A percentile compares a stretch with the other conserved stretches of the same genome.
These are phyloP conservation scores for mouse (Mus musculus) DNA, from an alignment of 2,113 vertebrate species.

Conservation along the genomic window DNA sequence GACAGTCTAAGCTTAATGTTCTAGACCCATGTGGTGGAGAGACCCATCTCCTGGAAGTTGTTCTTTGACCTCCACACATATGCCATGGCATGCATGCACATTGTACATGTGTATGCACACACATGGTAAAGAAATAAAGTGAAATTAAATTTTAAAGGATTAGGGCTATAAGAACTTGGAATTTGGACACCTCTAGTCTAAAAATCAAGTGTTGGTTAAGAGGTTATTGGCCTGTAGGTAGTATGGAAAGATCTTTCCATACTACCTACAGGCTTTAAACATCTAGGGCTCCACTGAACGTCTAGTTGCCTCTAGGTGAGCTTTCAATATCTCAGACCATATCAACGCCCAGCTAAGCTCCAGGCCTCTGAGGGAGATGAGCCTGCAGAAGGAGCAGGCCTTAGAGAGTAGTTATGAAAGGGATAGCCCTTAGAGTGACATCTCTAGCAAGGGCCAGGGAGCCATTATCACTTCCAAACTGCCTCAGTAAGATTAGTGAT, in stretches of 20 bases:
- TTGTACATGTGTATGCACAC: neutral
- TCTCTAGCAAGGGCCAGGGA: neutral
- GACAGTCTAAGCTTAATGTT: neutral
- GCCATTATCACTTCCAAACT: rapidly evolving
- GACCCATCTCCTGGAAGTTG: neutral
- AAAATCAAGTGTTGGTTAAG: neutral
- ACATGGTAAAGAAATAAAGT: neutral
- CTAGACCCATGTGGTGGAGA: neutral
- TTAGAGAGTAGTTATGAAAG: neutral
- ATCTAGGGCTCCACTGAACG: neutral
- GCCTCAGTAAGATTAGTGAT: rapidly evolving
- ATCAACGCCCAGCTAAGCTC: neutral
- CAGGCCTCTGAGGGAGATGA: neutral
- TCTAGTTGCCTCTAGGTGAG: neutral
- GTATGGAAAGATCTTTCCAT: neutral
- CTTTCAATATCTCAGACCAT: neutral
- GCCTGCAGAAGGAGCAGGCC: neutral
- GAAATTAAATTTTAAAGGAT: neutral
- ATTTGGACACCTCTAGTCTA: neutral
- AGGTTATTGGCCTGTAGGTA: too few species aligned
- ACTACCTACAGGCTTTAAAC: too few species aligned
- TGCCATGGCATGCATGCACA: too few species aligned
- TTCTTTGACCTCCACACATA: neutral
- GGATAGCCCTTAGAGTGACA: neutral
- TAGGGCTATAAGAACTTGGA: neutral